Conservation (phyloP, 2,888 invertebrate genomes). For the Chydorus sphaericus region DNA sequence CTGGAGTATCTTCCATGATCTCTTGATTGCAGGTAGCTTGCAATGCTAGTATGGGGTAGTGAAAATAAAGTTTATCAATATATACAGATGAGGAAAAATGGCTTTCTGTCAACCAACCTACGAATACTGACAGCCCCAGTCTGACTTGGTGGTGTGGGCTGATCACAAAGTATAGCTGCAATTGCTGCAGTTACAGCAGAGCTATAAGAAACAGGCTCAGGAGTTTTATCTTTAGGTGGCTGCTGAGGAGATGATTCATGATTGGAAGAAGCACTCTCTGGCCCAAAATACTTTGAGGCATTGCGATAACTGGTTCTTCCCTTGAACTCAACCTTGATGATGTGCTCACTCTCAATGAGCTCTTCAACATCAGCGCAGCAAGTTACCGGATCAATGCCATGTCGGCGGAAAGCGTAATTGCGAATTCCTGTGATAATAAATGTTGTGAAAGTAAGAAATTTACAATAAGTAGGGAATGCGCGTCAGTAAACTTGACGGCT, state of each 20-base stretch:
- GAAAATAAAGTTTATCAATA: background rate
- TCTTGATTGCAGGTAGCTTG: conserved; percentile 12
- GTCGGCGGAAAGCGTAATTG: conserved; percentile 60
- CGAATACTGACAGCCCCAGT: conserved; percentile 8
- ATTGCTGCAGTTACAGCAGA: conserved; percentile 52
- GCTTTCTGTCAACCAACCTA: background rate
- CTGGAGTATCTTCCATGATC: conserved; percentile 13
- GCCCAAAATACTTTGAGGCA: conserved; percentile 41
- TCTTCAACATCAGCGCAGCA: conserved; percentile 55
- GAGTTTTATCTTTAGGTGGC: conserved; percentile 10
- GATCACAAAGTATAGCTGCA: conserved; percentile 51
- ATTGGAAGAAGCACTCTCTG: conserved; percentile 2
- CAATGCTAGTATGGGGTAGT: background rate
- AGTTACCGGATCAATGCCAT: conserved; percentile 50
- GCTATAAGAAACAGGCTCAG: conserved; percentile 29
- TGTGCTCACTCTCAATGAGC: conserved; percentile 55
- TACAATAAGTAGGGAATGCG: too few relatives aligned
- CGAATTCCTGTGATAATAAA: too few relatives aligned
- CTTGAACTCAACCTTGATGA: conserved; percentile 72
- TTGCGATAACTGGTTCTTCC: conserved; percentile 72
- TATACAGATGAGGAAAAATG: background rate
- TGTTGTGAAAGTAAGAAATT: too few relatives aligned
- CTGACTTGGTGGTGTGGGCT: conserved; percentile 24
- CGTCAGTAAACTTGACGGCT: too few relatives aligned
- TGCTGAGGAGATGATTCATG: background rate